Percentiles rank a stretch among this genome's conserved stretches.
phyloP scores from a whole-genome alignment of 2,888 invertebrate species.

The Clivina fossor region DNA sequence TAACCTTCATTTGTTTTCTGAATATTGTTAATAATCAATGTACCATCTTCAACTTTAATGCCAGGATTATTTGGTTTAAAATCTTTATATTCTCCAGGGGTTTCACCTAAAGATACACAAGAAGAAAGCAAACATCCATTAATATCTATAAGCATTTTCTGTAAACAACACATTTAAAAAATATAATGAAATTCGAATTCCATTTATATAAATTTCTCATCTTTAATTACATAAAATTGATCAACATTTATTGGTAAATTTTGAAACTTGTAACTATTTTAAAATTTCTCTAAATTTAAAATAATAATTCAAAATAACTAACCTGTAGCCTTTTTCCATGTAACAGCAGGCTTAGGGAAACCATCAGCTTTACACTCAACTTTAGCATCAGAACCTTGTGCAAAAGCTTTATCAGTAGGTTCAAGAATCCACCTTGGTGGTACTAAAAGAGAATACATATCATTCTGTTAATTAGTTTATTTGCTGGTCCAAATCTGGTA shows the following conservation, averaged over 20 bases:
- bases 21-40: constrained; percentile 84
- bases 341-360: constrained; percentile 90
- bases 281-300: constrained; percentile 6
- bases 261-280: too few species aligned
- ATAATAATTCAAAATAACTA: constrained; percentile 45
- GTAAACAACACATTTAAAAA: too few species aligned
- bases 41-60: constrained; percentile 93
- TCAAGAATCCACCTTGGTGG: constrained; percentile 95
- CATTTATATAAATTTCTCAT: too few species aligned
- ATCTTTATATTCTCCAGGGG: constrained; percentile 91
- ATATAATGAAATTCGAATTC: too few species aligned
- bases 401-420: constrained; percentile 93
- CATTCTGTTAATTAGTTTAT: too few species aligned
- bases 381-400: constrained; percentile 90
- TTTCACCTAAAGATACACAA: constrained; percentile 66
- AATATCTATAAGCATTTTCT: too few species aligned
- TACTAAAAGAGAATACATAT: constrained; percentile 70
- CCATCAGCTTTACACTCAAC: constrained; percentile 96
- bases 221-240: too few species aligned
- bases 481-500: too few species aligned
- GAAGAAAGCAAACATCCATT: constrained; percentile 10
- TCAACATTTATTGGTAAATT: too few species aligned
- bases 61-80: constrained; percentile 87
- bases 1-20: constrained; percentile 93
- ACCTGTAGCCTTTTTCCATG: constrained; percentile 96